Evolutionary conservation across 2,888 invertebrate species (phyloP).

Genomic region (Sesia apiformis): DNA sequence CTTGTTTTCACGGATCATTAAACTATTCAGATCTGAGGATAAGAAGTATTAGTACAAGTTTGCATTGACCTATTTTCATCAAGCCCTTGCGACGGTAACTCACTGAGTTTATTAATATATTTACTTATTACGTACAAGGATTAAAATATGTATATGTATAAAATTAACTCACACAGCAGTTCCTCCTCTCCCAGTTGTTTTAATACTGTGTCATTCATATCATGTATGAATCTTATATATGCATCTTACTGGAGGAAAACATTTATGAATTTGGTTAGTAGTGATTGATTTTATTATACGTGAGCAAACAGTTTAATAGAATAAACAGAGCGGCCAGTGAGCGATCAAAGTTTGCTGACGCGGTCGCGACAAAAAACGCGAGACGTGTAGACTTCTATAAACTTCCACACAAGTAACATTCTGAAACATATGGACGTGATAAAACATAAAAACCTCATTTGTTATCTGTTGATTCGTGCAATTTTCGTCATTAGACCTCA

Average conservation of each 20-base stretch:
- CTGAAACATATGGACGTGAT: slow-evolving; percentile 17
- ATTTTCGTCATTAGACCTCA: too few relatives aligned
- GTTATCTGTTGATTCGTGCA: too few relatives aligned
- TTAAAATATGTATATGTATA: slow-evolving; percentile 1
- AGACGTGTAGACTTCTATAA: slow-evolving; percentile 27
- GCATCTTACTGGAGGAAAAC: slow-evolving; percentile 31
- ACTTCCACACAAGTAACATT: slow-evolving; percentile 1
- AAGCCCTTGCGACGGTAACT: not conserved
- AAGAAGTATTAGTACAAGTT: not conserved
- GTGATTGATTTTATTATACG: not conserved
- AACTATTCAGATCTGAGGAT: too few relatives aligned
- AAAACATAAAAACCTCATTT: slow-evolving; percentile 9
- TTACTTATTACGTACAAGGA: too few relatives aligned
- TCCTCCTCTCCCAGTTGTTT: slow-evolving; percentile 18
- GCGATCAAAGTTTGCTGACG: not conserved
- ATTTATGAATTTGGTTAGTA: slow-evolving; percentile 11
- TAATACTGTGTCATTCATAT: slow-evolving; percentile 28
- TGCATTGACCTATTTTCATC: not conserved
- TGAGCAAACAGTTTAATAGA: slow-evolving; percentile 12
- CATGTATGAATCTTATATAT: slow-evolving; percentile 44
- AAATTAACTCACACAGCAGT: slow-evolving; percentile 12
- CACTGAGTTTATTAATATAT: not conserved
- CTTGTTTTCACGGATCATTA: too few relatives aligned
- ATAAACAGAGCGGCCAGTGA: not conserved
- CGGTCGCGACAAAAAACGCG: not conserved